phyloP scores from a whole-genome alignment of 2,113 vertebrate genomes.

The Beaufortia kweichowensis region DNA sequence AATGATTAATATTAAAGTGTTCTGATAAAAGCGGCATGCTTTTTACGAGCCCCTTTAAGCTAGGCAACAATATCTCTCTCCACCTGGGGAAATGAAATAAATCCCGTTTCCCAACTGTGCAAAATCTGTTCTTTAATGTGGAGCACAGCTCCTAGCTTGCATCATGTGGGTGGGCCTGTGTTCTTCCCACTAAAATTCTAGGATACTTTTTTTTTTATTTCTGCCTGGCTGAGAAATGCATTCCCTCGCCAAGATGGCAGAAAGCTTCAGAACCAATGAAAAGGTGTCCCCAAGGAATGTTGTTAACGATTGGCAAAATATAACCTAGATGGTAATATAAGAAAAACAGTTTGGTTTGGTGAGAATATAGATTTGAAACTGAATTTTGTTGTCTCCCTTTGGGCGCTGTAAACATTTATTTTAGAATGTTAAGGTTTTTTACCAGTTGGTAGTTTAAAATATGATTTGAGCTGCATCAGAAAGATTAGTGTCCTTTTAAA shows the following conservation, averaged over 20 bases:
- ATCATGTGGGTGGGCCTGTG: constrained; percentile 51
- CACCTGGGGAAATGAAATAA: constrained; percentile 73
- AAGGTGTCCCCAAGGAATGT: constrained; percentile 45
- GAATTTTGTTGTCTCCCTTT: not conserved
- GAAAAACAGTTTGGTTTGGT: constrained; percentile 14
- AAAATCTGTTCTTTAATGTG: constrained; percentile 48
- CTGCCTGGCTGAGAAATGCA: constrained; percentile 57
- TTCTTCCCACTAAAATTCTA: constrained; percentile 46
- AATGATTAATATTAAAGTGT: constrained; percentile 94
- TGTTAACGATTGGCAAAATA: constrained; percentile 52
- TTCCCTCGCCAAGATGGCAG: constrained; percentile 42
- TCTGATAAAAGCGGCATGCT: constrained; percentile 88
- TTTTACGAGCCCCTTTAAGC: constrained; percentile 81
- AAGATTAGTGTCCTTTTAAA: not conserved
- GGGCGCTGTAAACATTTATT: not conserved
- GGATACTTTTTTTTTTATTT: constrained; percentile 50
- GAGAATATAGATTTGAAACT: not conserved
- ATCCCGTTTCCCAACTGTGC: constrained; percentile 57
- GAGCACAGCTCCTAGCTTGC: constrained; percentile 49
- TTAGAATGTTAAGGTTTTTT: not conserved
- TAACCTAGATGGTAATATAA: constrained; percentile 36
- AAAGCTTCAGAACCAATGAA: constrained; percentile 25
- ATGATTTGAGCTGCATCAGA: not conserved
- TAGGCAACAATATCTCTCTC: constrained; percentile 79
- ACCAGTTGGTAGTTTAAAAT: not conserved